Evolutionary conservation across 2,888 invertebrate genomes (phyloP), one percentile per base, ranked within the genome.

Genomic region (Plebejus melissa): DNA sequence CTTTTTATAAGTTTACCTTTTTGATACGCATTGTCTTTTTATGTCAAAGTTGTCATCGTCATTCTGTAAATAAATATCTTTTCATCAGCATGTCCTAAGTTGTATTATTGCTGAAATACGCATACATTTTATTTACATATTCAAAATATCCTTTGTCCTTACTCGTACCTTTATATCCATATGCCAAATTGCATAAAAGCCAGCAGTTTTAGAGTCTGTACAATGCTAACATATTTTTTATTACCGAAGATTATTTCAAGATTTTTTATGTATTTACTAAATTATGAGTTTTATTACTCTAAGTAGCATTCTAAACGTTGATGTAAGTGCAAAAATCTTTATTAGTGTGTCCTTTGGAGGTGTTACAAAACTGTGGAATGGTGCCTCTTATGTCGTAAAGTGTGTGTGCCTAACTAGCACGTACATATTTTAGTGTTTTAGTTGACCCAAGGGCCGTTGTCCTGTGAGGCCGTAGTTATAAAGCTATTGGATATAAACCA

Each of bases 251-350:
- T 60, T 28, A 28, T 60, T 60, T 22, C 0, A 11, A 11, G 2
- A 11, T 11, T 28, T 28, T 60, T 60, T 22, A 28, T 60, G 60
- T 60, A 28, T 60, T 60, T 22, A 60, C 22, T 60, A 22, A 11
- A 28, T 28, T 60, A 60, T 28, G 28, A 60, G 60, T 60, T 28
- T 60, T 60, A 60, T 60, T 60, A 60, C 60, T 22, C 60, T 60
- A 9, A 60, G 28, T 60, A 28, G 60, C 60, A 11, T 60, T 28
- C 60, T 60, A 28, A 60, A 28, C 28, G 60, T 60, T 60, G 60
- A 60, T 60, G 60, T 28, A 60, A 60, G 60, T 60, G 60, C 60
- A 60, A 60, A 28, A 60, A 60, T 60, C 60, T 22, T 60, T 60
- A 60, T 28, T 28, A 60, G 22, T 28, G 60, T 28, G 60, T 60